These are phyloP conservation scores for Xanthia icteritia DNA, from an alignment of 2,888 invertebrate genomes.

Conservation along the genomic window DNA sequence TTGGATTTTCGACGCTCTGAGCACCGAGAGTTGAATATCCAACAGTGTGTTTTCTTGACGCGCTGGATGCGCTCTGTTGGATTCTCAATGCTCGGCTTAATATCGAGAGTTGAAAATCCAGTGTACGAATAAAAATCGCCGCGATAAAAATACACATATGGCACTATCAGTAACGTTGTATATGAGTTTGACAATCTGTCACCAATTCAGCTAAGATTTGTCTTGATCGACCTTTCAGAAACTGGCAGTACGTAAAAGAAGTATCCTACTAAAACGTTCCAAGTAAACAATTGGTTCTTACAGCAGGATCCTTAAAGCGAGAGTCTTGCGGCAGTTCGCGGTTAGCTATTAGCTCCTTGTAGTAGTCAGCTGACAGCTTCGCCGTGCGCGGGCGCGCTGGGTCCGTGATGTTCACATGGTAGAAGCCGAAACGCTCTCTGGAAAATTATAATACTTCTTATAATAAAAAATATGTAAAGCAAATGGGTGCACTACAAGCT, in stretches of 20 bases:
- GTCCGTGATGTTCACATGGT: constrained; percentile 92
- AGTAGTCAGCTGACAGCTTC: constrained; percentile 92
- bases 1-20: no score
- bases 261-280: not conserved
- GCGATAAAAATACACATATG: no score
- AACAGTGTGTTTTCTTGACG: no score
- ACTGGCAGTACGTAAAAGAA: not conserved
- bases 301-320: constrained; percentile 81
- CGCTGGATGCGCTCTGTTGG: no score
- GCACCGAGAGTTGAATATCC: no score
- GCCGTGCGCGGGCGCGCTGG: constrained; percentile 91
- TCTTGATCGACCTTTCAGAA: not conserved
- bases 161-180: no score
- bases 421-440: constrained; percentile 93
- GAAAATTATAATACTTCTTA: constrained; percentile 50
- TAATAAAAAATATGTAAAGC: not conserved
- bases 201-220: not conserved
- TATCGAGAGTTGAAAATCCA: no score
- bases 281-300: constrained; percentile 68
- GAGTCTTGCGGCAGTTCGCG: constrained; percentile 84
- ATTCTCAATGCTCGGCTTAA: no score
- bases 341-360: constrained; percentile 88
- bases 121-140: no score
- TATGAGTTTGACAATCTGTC: not conserved
- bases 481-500: not conserved